Evolutionary conservation across 1,140 invertebrate species (phyloP).

Genomic region (Zophobas morio): DNA sequence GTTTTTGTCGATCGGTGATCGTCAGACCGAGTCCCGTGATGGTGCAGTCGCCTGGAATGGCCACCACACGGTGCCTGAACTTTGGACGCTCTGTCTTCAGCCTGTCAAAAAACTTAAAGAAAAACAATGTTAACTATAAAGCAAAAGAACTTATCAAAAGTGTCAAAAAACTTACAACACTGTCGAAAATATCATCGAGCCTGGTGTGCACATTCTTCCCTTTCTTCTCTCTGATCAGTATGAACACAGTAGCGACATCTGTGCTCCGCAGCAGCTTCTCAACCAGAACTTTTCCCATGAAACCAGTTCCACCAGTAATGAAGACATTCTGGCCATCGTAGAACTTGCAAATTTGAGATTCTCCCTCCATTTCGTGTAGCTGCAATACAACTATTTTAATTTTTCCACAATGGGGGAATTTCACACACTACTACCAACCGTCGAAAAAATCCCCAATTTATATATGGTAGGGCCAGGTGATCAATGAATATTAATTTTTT

Average conservation of each 20-base stretch:
- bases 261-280: constrained; percentile 69
- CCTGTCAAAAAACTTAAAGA: constrained; percentile 64
- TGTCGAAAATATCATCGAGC: constrained; percentile 75
- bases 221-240: constrained; percentile 85
- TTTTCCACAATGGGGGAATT: too few species aligned
- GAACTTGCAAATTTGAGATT: constrained; percentile 38
- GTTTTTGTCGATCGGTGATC: constrained; percentile 69
- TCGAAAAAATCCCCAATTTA: too few species aligned
- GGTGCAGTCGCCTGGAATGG: constrained; percentile 65
- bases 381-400: neutral
- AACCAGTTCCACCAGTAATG: constrained; percentile 68
- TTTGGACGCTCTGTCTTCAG: constrained; percentile 28
- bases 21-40: constrained; percentile 74
- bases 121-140: constrained; percentile 10
- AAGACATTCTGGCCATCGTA: constrained; percentile 35
- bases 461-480: too few species aligned
- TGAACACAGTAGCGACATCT: constrained; percentile 80
- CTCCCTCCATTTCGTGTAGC: constrained; percentile 2
- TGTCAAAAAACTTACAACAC: constrained; percentile 71
- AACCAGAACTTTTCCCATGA: constrained; percentile 75
- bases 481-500: neutral
- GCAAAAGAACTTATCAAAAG: neutral
- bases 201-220: constrained; percentile 76
- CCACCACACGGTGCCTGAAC: constrained; percentile 17
- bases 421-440: too few species aligned